A percentile compares a stretch with the other conserved stretches of the same genome.
Evolutionary conservation across 2,888 invertebrate species (phyloP).

Genomic region (Rhagonycha lutea): DNA sequence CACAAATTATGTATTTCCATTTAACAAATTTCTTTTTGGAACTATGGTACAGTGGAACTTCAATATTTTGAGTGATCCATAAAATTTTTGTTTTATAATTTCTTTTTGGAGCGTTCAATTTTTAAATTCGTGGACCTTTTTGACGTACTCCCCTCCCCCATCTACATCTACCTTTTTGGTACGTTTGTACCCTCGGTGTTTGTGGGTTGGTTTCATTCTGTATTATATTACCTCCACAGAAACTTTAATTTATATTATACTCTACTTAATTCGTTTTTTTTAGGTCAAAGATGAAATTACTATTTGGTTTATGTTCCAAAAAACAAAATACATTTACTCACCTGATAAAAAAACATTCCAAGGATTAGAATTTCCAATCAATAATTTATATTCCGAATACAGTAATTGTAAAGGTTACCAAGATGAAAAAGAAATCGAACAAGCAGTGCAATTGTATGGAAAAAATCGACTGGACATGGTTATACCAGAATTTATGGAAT

Average conservation of each 20-base stretch:
- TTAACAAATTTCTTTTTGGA: no score
- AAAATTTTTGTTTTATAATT: no score
- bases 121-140: no score
- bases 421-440: conserved; percentile 77
- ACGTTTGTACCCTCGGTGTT: no score
- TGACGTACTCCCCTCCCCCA: no score
- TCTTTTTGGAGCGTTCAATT: no score
- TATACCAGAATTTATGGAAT: conserved; percentile 94
- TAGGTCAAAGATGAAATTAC: conserved; percentile 59
- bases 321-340: conserved; percentile 93
- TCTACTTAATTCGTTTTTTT: conserved; percentile 14
- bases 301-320: conserved; percentile 95
- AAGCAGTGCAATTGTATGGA: conserved; percentile 83
- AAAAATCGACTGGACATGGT: conserved; percentile 87
- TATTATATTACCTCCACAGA: neutral
- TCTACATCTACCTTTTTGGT: no score
- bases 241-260: neutral
- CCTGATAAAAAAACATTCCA: conserved; percentile 79
- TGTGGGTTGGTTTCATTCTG: neutral
- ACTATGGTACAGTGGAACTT: no score
- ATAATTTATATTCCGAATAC: conserved; percentile 72
- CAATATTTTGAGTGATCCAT: no score
- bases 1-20: no score
- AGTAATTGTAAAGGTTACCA: conserved; percentile 84
- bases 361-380: conserved; percentile 83